These are phyloP conservation scores for Pharmacophagus antenor DNA, from an alignment of 2,888 invertebrate genomes.

Conservation along the genomic window DNA sequence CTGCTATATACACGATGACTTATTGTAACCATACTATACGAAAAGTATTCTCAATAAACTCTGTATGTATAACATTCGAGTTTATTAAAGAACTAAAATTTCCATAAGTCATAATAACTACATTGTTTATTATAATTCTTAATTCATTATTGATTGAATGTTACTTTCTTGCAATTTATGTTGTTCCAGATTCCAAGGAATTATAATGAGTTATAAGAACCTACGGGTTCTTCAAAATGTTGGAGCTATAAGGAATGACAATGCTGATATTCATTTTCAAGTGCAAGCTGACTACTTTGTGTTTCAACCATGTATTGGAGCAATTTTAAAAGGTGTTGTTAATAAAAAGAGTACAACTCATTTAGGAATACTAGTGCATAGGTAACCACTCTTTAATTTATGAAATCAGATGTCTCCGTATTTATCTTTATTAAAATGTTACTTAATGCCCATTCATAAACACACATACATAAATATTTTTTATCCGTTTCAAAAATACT, in stretches of 20 bases:
- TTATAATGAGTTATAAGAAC: constrained; percentile 84
- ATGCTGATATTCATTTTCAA: constrained; percentile 83
- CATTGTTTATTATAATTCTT: neutral
- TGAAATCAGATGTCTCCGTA: too few species aligned
- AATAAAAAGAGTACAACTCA: constrained; percentile 85
- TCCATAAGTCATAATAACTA: too few species aligned
- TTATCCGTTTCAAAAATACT: too few species aligned
- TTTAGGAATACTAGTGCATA: constrained; percentile 85
- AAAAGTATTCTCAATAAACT: neutral
- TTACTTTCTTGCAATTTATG: neutral
- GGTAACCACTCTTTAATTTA: constrained; percentile 48
- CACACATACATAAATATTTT: too few species aligned
- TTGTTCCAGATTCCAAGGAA: constrained; percentile 83
- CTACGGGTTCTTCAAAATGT: constrained; percentile 79
- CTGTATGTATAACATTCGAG: too few species aligned
- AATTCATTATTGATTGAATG: neutral
- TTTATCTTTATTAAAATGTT: too few species aligned
- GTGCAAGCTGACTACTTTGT: constrained; percentile 86
- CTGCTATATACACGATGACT: too few species aligned
- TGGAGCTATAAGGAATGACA: constrained; percentile 83
- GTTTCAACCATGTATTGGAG: constrained; percentile 82
- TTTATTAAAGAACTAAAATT: too few species aligned
- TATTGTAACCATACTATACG: neutral
- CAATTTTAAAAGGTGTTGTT: constrained; percentile 82
- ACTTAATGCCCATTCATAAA: too few species aligned